A percentile compares a stretch with the other conserved stretches of the same genome.
Evolutionary conservation across 2,888 invertebrate genomes (phyloP).

Genomic region (Diarsia dahlii): DNA sequence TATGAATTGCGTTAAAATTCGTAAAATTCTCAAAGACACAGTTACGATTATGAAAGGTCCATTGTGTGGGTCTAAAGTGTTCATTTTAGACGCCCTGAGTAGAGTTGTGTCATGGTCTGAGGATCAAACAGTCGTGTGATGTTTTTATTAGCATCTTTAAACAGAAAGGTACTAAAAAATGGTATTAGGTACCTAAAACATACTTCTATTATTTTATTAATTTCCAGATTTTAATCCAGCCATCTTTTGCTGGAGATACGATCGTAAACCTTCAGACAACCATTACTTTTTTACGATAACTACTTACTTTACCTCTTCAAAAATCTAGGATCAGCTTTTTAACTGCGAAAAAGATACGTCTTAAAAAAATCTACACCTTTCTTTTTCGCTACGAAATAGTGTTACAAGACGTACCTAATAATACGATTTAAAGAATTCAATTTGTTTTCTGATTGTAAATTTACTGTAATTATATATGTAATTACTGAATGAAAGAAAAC

Average conservation of each 20-base stretch:
- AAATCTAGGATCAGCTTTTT: slow-evolving; percentile 9
- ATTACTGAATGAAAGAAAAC: slow-evolving; percentile 17
- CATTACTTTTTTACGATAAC: slow-evolving; percentile 40
- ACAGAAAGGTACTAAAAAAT: background rate
- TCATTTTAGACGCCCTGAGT: too few relatives aligned
- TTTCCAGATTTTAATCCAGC: slow-evolving; percentile 22
- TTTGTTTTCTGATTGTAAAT: slow-evolving; percentile 25
- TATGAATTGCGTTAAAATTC: too few relatives aligned
- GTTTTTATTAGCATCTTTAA: background rate
- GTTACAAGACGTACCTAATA: background rate
- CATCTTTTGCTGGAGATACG: slow-evolving; percentile 10
- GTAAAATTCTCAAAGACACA: too few relatives aligned
- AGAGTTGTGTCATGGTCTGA: too few relatives aligned
- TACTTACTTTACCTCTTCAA: slow-evolving; percentile 19
- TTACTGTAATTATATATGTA: too few relatives aligned
- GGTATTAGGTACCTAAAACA: background rate
- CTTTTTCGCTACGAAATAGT: slow-evolving; percentile 1
- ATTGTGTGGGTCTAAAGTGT: too few relatives aligned
- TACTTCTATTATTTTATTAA: background rate
- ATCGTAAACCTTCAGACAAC: slow-evolving; percentile 30
- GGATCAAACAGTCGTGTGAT: background rate
- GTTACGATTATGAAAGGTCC: too few relatives aligned
- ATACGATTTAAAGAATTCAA: slow-evolving; percentile 20
- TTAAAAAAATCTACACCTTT: background rate
- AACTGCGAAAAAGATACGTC: background rate